phyloP scores from a whole-genome alignment of 2,797 vertebrate genomes.

The Manis javanica region DNA sequence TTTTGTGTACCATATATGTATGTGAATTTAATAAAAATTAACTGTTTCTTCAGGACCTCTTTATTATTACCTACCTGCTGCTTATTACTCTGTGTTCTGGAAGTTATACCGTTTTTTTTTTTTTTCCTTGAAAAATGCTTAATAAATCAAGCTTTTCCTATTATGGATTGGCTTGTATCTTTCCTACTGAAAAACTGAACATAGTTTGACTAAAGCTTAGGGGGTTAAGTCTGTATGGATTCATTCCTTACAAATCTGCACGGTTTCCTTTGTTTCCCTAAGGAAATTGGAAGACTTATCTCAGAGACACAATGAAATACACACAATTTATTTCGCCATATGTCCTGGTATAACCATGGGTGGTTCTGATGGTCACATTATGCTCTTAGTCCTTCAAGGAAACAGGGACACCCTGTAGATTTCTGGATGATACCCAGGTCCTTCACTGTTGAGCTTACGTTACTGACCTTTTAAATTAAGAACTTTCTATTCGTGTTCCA shows the following conservation, averaged over 20 bases:
- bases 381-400: neutral
- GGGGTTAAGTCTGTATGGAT: neutral
- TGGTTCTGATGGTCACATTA: neutral
- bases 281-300: neutral
- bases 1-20: neutral
- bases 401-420: rapidly evolving
- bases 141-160: neutral
- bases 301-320: neutral
- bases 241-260: neutral
- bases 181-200: neutral
- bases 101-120: neutral
- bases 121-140: neutral
- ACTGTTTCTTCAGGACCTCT: neutral
- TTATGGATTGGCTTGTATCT: neutral
- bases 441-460: neutral
- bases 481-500: neutral
- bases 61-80: neutral
- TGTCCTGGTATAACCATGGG: neutral
- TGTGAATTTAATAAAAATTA: neutral
- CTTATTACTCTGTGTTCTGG: neutral
- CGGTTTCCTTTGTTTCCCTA: neutral
- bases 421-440: neutral
- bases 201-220: neutral
- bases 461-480: neutral
- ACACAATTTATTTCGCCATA: neutral